Base-by-base conservation (phyloP, 1,140 invertebrate species). In the Drosophila pandora region DNA sequence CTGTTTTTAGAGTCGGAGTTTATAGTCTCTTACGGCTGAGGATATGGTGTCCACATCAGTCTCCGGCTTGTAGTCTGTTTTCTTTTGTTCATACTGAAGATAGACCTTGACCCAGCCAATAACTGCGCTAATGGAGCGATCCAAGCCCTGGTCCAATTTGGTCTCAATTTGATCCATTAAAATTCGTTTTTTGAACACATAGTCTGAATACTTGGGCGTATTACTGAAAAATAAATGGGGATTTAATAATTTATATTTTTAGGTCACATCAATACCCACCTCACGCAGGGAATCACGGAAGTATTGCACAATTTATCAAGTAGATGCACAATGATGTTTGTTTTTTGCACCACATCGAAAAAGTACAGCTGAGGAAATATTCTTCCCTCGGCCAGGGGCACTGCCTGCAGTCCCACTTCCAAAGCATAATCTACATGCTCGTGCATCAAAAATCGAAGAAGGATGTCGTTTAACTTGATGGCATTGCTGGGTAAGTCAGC, bases 341-440 rank as follows among this genome's bases (percentile, higher is more conserved):
- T 96, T 92, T 99, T 97, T 73, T 97, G 95, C 4, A 98, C 96
- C 12, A 98, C 95, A 91, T 97, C 96, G 90, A 99, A 99, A 92
- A 99, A 99, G 91, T 98, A 96, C 49, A 99, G 95, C 90, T 97
- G 94, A 77, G 98, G 94, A 48, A 95, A 94, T 21, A 93, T 94
- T 77, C 95, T 95, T 60, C 95, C 96, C 92, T 99, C 98, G 2
- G 97, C 95, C 28, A 98, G 95, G 0, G 98, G 98, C 65, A 99
- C 96, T 50, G 95, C 95, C 87, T 98, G 97, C 45, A 99, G 92
- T 0, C 97, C 98, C 17, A 99, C 90, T 92, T 99, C 98, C 8
- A 99, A 82, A 0, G 98, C 98, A 93, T 99, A 99, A 91, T 99
- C 97, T 1, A 99, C 96, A 91, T 99, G 98, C 84, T 99, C 98